Base-by-base conservation (phyloP, 2,888 invertebrate species). In the Endotricha flammealis region DNA sequence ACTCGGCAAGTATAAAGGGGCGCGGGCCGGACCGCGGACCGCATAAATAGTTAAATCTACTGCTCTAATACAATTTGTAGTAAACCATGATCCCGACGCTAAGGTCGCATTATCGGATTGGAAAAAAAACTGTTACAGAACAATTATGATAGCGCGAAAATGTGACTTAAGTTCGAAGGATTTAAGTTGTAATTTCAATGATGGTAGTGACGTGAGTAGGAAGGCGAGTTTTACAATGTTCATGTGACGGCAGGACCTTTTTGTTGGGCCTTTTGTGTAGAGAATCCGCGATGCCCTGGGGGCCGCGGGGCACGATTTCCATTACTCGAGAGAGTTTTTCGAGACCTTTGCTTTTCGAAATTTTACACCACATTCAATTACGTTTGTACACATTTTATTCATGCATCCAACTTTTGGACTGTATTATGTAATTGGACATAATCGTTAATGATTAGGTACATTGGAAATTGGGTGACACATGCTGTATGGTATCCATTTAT, bases 61-160 rank as follows among this genome's bases (percentile, higher is more conserved):
- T 80, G 74, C 81, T 82, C 80, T 82, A 81, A 85, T 83, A 85
- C 83, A 85, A 85, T 85, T 85, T 85, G 83, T 85, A 85, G 83
- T 85, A 83, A 85, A 83, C 83, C 83, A 83, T 82, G 83, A 83
- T 83, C 82, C 80, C 77, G 75, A 67, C 79, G 74, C 80, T 81
- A 83, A 82, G 81, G 81, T 82, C 78, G 79, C 81, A 83, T 85
- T 85, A 85, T 83, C 82, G 79, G 79, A 85, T 82, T 81, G 82
- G 78, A 81, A 82, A 81, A 82, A 81, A 82, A 83, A 83, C 79
- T 74, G 78, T 81, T 77, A 73, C 74, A 70, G 66, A 71, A 75
- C 60, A 65, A 57, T 53, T 43, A 45, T 32, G 39, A 22, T 11
- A 27, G 22, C 39, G 44, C 50, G 44, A 76, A 78, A 79, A 59